Percentiles rank a stretch among this genome's conserved stretches.
Conservation (phyloP, 2,888 invertebrate genomes). For the Acrocyrtus sp. region DNA sequence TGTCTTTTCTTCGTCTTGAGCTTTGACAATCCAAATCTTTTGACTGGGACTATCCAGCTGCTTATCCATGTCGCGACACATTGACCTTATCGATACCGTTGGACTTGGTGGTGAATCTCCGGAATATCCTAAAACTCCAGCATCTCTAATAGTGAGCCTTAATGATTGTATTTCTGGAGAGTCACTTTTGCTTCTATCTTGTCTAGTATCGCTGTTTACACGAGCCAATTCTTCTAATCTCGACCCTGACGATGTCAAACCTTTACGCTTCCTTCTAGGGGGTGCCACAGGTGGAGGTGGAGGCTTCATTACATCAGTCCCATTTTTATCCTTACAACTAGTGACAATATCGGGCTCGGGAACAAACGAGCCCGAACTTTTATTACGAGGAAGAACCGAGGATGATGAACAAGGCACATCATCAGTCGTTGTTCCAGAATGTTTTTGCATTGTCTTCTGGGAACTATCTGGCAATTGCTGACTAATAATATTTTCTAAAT, state of each 20-base stretch:
- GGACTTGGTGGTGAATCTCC: slow-evolving; percentile 60
- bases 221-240: slow-evolving; percentile 61
- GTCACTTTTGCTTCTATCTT: slow-evolving; percentile 22
- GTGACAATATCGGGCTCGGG: slow-evolving; percentile 91
- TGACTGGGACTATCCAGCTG: slow-evolving; percentile 52
- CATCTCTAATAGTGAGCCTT: slow-evolving; percentile 7
- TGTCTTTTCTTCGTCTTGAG: slow-evolving; percentile 76
- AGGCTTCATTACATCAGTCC: slow-evolving; percentile 55
- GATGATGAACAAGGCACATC: slow-evolving; percentile 37
- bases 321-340: slow-evolving; percentile 66
- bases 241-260: slow-evolving; percentile 63
- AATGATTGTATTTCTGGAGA: slow-evolving; percentile 34
- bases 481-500: neutral
- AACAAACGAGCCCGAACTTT: slow-evolving; percentile 21
- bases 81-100: slow-evolving; percentile 60
- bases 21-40: slow-evolving; percentile 61
- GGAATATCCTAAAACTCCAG: slow-evolving; percentile 4
- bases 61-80: slow-evolving; percentile 58
- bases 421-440: slow-evolving; percentile 23
- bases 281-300: slow-evolving; percentile 85
- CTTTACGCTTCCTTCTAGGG: slow-evolving; percentile 74
- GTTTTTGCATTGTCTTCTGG: slow-evolving; percentile 20
- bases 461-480: no score
- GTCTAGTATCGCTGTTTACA: slow-evolving; percentile 27
- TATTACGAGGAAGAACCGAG: neutral